phyloP scores from a whole-genome alignment of 2,797 vertebrate genomes.

The Rhinoraja longicauda region DNA sequence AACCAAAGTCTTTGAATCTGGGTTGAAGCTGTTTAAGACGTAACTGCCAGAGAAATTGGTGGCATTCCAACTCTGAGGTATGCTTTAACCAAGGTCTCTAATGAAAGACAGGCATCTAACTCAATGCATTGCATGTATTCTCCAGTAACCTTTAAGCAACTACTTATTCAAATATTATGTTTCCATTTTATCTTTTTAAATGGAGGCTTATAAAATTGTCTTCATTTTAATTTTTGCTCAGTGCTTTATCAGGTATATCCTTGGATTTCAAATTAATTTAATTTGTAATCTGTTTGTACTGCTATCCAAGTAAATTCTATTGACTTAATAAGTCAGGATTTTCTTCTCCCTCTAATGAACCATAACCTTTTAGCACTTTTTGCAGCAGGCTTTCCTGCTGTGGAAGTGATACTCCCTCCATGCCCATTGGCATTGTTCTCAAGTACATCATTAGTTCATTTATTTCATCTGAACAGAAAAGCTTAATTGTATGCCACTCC shows the following conservation, averaged over 20 bases:
- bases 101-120: neutral
- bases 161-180: neutral
- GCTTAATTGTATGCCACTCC: neutral
- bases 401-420: neutral
- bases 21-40: neutral
- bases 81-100: neutral
- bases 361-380: neutral
- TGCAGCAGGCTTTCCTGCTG: neutral
- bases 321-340: neutral
- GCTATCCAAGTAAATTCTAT: neutral
- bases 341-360: neutral
- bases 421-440: neutral
- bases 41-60: neutral
- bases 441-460: neutral
- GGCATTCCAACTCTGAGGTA: neutral
- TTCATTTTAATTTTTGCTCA: neutral
- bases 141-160: neutral
- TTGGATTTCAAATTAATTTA: neutral
- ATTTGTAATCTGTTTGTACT: neutral
- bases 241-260: neutral
- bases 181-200: neutral
- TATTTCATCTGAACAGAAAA: neutral
- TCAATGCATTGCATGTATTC: neutral
- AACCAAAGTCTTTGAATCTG: neutral
- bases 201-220: neutral